phyloP scores from a whole-genome alignment of 2,888 invertebrate species.

The Lepidocyrtinus sp. region DNA sequence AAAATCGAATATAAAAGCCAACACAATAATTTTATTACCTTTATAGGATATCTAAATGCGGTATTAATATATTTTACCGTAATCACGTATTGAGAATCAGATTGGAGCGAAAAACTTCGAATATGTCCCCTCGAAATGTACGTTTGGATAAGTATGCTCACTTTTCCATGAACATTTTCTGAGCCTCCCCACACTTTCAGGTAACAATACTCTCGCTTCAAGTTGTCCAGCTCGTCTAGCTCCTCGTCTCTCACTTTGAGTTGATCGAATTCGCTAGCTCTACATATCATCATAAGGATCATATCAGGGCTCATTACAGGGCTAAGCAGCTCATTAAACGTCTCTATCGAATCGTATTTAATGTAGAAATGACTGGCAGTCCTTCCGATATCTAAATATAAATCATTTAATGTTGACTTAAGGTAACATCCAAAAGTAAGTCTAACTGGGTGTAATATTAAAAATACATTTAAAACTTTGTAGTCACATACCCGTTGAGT shows the following conservation, averaged over 20 bases:
- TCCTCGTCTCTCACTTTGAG: constrained; percentile 97
- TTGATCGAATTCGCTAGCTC: constrained; percentile 95
- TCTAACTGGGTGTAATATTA: not conserved
- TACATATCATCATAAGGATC: constrained; percentile 91
- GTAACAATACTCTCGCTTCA: constrained; percentile 83
- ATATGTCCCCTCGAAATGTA: constrained; percentile 87
- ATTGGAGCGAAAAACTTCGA: constrained; percentile 87
- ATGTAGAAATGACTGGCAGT: constrained; percentile 99
- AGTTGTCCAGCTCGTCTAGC: constrained; percentile 87
- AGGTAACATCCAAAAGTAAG: not conserved
- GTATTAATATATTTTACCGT: constrained; percentile 77
- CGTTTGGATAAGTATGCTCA: constrained; percentile 93
- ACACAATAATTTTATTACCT: too few species aligned
- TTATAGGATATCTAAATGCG: too few species aligned
- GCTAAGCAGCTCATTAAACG: constrained; percentile 87
- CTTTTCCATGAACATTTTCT: constrained; percentile 94
- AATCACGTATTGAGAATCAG: constrained; percentile 90
- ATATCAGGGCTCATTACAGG: constrained; percentile 89
- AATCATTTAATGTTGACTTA: not conserved
- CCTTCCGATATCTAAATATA: constrained; percentile 90
- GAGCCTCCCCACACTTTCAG: constrained; percentile 85
- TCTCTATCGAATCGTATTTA: constrained; percentile 94
- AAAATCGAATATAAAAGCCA: constrained; percentile 54
- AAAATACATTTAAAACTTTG: not conserved
- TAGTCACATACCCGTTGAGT: constrained; percentile 72